Evolutionary conservation across 2,113 vertebrate genomes (phyloP).

Genomic region (Aix galericulata): DNA sequence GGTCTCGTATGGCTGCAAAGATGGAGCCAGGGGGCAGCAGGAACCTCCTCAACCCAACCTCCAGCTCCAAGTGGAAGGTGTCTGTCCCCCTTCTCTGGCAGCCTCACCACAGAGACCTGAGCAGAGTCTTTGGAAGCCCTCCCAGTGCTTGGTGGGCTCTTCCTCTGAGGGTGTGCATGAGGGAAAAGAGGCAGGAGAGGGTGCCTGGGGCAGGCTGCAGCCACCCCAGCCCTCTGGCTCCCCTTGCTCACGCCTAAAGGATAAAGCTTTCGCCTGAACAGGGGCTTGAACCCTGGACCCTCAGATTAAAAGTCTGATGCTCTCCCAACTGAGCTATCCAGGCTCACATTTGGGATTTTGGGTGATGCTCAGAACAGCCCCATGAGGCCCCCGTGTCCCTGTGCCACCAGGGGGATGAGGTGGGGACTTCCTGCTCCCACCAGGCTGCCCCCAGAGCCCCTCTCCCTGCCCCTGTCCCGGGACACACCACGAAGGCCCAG

Average conservation of each 20-base stretch:
- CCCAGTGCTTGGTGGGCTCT: not conserved
- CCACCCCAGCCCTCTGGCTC: not conserved
- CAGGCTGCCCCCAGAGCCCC: not conserved
- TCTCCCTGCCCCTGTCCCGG: too few relatives aligned
- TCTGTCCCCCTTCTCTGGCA: too few relatives aligned
- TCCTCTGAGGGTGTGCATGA: not conserved
- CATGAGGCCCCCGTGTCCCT: rapidly evolving
- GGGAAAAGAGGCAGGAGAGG: not conserved
- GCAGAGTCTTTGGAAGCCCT: too few relatives aligned
- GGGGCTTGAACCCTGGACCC: slow-evolving; percentile 57
- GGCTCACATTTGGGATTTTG: rapidly evolving
- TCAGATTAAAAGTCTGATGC: slow-evolving; percentile 55
- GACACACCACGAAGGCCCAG: too few relatives aligned
- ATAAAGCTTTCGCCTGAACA: not conserved
- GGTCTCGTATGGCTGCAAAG: not conserved
- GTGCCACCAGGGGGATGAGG: rapidly evolving
- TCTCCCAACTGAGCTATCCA: slow-evolving; percentile 62
- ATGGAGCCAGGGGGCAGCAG: not conserved
- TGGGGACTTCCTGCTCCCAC: rapidly evolving
- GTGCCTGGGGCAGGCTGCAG: not conserved
- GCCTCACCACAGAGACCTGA: too few relatives aligned
- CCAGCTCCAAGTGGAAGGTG: not conserved
- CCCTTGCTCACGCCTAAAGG: not conserved
- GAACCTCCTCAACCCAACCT: not conserved
- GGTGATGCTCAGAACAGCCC: rapidly evolving